A percentile compares a stretch with the other conserved stretches of the same genome.
phyloP scores from a whole-genome alignment of 1,140 invertebrate genomes.

The Parapsyche elsis region DNA sequence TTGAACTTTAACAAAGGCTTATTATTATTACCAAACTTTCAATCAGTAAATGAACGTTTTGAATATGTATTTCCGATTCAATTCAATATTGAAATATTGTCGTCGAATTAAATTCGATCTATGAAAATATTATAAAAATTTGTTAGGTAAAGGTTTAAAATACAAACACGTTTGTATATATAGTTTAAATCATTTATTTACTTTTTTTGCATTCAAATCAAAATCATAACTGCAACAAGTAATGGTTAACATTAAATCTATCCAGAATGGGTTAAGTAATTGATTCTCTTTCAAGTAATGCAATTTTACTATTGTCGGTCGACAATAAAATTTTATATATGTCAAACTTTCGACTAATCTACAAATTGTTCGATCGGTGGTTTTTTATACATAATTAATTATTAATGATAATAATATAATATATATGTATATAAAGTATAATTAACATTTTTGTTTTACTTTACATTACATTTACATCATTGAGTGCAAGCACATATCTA shows the following conservation, averaged over 20 bases:
- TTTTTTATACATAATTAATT: conserved; percentile 8
- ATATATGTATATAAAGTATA: conserved; percentile 39
- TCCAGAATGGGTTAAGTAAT: conserved; percentile 44
- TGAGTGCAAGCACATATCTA: conserved; percentile 54
- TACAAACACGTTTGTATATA: too few relatives aligned
- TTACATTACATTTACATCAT: conserved; percentile 39
- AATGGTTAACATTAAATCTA: conserved; percentile 54
- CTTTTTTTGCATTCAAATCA: conserved; percentile 52
- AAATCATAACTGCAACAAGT: conserved; percentile 55
- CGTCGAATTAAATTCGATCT: too few relatives aligned
- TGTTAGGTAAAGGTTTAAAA: too few relatives aligned
- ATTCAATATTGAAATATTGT: too few relatives aligned
- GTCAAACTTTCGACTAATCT: not conserved
- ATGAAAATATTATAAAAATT: too few relatives aligned
- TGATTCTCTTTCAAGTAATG: conserved; percentile 48
- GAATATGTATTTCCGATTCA: too few relatives aligned
- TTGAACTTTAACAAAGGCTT: not conserved
- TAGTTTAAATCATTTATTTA: conserved; percentile 39
- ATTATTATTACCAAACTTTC: too few relatives aligned
- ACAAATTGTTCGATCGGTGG: conserved; percentile 39
- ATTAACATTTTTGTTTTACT: conserved; percentile 40
- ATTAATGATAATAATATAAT: not conserved
- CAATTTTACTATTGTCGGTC: not conserved
- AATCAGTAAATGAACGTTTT: too few relatives aligned
- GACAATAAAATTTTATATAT: conserved; percentile 36